Conservation (phyloP, 2,888 invertebrate species). For the Steromphala cineraria region DNA sequence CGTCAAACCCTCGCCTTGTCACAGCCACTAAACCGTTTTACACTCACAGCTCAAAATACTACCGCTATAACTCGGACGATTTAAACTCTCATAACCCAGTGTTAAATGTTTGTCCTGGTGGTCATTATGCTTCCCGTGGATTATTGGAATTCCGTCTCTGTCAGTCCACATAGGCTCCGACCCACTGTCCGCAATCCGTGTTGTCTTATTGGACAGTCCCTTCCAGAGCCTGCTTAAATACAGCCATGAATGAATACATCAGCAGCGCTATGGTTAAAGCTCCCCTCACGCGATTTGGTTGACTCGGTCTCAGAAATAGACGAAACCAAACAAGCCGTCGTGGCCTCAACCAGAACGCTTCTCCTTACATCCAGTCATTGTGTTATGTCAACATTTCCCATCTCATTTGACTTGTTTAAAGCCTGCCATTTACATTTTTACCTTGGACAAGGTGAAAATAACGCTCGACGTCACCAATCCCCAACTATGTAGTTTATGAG, state of each 20-base stretch:
- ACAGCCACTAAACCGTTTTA: not conserved
- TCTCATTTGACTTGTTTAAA: not conserved
- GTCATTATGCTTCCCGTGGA: not conserved
- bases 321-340: not conserved
- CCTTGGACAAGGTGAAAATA: not conserved
- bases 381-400: not conserved
- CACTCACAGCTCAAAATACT: not conserved
- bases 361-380: not conserved
- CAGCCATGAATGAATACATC: not conserved
- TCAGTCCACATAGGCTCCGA: not conserved
- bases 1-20: not conserved
- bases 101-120: not conserved
- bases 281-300: not conserved
- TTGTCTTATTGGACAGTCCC: not conserved
- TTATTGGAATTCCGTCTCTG: not conserved
- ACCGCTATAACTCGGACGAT: not conserved
- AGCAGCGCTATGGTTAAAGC: not conserved
- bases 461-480: not conserved
- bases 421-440: not conserved
- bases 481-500: too few species aligned
- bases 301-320: slow-evolving; percentile 2
- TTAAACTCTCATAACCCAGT: not conserved
- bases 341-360: not conserved
- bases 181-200: not conserved
- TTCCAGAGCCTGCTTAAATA: not conserved